These are phyloP conservation scores for Turdus rufiventris DNA, from an alignment of 2,113 vertebrate species.

Conservation along the genomic window DNA sequence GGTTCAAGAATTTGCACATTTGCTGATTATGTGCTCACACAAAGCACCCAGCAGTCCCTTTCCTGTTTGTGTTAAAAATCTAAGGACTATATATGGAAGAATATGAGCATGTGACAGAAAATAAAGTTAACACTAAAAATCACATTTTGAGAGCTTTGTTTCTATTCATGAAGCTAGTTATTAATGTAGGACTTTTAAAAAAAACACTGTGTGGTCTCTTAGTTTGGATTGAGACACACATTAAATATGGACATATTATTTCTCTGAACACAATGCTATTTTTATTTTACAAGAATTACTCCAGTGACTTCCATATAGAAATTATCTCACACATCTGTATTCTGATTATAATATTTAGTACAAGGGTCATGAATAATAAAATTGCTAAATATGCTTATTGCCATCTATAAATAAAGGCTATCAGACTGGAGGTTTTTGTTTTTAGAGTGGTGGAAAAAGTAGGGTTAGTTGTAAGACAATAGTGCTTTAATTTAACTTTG, in stretches of 20 bases:
- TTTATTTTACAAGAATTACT: conserved; percentile 71
- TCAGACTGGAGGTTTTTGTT: conserved; percentile 64
- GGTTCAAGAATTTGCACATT: not conserved
- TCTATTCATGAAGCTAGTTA: conserved; percentile 16
- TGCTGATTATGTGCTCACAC: not conserved
- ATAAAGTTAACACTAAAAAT: conserved; percentile 12
- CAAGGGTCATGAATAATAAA: conserved; percentile 83
- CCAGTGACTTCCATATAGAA: conserved; percentile 70
- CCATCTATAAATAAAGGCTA: conserved; percentile 81
- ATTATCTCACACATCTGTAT: conserved; percentile 74
- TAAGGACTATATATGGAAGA: not conserved
- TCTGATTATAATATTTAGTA: conserved; percentile 78
- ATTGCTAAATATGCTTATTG: conserved; percentile 78
- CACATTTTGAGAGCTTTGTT: conserved; percentile 31
- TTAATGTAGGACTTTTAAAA: not conserved
- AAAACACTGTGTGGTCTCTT: conserved; percentile 9
- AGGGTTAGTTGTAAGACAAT: conserved; percentile 76
- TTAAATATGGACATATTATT: conserved; percentile 65
- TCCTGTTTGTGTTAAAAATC: not conserved
- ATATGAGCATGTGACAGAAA: not conserved
- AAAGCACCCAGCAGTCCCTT: not conserved
- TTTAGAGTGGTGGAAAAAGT: conserved; percentile 71
- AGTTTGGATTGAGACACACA: conserved; percentile 32
- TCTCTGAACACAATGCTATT: conserved; percentile 71
- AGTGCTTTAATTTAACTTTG: conserved; percentile 76